These are phyloP conservation scores for Lochmaea capreae DNA, from an alignment of 2,888 invertebrate species.

Conservation along the genomic window DNA sequence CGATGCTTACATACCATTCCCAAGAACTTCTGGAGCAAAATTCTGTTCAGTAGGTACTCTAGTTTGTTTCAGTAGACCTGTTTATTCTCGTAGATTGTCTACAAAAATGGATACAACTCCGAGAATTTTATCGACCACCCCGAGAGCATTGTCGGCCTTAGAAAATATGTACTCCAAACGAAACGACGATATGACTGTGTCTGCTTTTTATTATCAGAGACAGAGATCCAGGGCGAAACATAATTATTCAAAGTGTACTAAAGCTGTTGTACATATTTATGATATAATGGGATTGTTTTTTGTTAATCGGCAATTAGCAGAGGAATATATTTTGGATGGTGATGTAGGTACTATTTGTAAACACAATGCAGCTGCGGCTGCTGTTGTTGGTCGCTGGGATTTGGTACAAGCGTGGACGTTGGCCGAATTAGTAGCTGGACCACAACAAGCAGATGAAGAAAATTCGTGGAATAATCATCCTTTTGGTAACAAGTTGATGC, in stretches of 20 bases:
- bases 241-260: constrained; percentile 61
- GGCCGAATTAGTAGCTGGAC: constrained; percentile 76
- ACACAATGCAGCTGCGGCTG: constrained; percentile 83
- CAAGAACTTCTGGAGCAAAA: constrained; percentile 91
- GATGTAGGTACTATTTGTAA: constrained; percentile 78
- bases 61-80: constrained; percentile 85
- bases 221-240: constrained; percentile 53
- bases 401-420: constrained; percentile 90
- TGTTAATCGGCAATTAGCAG: constrained; percentile 83
- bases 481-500: constrained; percentile 85
- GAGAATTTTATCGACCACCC: constrained; percentile 82
- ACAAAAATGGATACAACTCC: constrained; percentile 83
- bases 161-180: constrained; percentile 65
- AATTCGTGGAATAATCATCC: constrained; percentile 87
- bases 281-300: constrained; percentile 81
- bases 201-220: constrained; percentile 81
- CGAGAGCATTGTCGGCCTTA: constrained; percentile 81
- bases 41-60: constrained; percentile 90
- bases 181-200: constrained; percentile 67
- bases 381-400: constrained; percentile 80
- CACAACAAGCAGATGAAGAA: constrained; percentile 70
- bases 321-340: constrained; percentile 79
- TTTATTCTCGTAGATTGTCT: constrained; percentile 74
- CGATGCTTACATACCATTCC: constrained; percentile 92
- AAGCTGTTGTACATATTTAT: constrained; percentile 78